Evolutionary conservation across 2,113 vertebrate species (phyloP), one percentile per base, ranked within the genome.

Genomic region (Steatornis caripensis): DNA sequence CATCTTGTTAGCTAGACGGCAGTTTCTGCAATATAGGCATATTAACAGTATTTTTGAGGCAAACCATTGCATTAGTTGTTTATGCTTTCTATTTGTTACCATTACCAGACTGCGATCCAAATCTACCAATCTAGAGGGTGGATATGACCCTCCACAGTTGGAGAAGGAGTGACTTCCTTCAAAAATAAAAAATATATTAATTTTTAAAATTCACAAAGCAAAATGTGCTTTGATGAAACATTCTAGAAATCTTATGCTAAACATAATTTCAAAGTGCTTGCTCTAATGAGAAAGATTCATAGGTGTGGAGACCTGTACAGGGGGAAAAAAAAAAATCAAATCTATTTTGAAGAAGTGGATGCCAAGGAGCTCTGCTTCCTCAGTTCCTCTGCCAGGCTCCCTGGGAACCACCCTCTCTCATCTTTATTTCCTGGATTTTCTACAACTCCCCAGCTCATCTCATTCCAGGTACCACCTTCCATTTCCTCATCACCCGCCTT

Each of bases 1-100:
- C 66, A 13, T 58, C 60, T 66, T 2, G 0, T 77, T 66, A 81
- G 17, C 23, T 58, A 46, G 11, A 61, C 0, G 0, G 24, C 9
- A 83, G 49, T n/a, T 77, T 69, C 54, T 91, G 71, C 41, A 62
- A 70, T 46, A 48, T 11, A 10, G 1, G 0, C 11, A 26, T 23
- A 54, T 55, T 51, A 71, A 53, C 24, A 46, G 55, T 46, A 82
- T n/a, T 93, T 72, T 58, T 74, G 51, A 75, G 51, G 34, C 11
- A 79, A 57, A 51, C 18, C 36, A 83, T 15, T 48, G 21, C 30
- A 61, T 58, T 36, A 15, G 26, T n/a, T 81, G 34, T 66, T 85
- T 32, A 36, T 84, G 36, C 14, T 91, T 96, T 80, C 41, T 45
- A 9, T 60, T 74, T 64, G 60, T 57, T 75, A 89, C 43, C 36